phyloP scores from a whole-genome alignment of 2,888 invertebrate genomes.

The Scaptomyza tumidula region DNA sequence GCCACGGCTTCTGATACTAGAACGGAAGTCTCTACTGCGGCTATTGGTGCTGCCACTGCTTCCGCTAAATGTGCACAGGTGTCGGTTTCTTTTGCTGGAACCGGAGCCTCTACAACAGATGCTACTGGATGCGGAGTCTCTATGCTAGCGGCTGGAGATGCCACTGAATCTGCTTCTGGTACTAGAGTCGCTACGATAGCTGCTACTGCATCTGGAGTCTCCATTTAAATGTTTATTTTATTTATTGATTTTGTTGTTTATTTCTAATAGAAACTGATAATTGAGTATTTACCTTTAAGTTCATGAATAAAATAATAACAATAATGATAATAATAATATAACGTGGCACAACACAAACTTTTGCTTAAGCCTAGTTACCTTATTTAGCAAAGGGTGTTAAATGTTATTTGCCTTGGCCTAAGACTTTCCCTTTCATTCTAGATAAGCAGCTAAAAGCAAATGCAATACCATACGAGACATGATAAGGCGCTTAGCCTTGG shows the following conservation, averaged over 20 bases:
- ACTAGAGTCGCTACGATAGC: background rate
- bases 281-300: too few relatives aligned
- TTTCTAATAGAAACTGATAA: too few relatives aligned
- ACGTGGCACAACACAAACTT: background rate
- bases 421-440: constrained; percentile 16
- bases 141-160: background rate
- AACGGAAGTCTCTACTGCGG: background rate
- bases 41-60: background rate
- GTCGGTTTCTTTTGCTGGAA: background rate
- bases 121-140: background rate
- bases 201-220: background rate
- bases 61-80: background rate
- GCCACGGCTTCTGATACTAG: background rate
- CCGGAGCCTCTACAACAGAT: background rate
- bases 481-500: constrained; percentile 25
- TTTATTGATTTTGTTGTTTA: background rate
- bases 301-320: background rate
- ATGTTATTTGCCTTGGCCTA: background rate
- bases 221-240: background rate
- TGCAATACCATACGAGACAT: background rate
- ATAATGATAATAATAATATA: background rate
- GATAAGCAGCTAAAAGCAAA: background rate
- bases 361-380: background rate
- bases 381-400: background rate
- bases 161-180: background rate